These are phyloP conservation scores for Cyclargus thomasi DNA, from an alignment of 1,140 invertebrate genomes.

Conservation along the genomic window DNA sequence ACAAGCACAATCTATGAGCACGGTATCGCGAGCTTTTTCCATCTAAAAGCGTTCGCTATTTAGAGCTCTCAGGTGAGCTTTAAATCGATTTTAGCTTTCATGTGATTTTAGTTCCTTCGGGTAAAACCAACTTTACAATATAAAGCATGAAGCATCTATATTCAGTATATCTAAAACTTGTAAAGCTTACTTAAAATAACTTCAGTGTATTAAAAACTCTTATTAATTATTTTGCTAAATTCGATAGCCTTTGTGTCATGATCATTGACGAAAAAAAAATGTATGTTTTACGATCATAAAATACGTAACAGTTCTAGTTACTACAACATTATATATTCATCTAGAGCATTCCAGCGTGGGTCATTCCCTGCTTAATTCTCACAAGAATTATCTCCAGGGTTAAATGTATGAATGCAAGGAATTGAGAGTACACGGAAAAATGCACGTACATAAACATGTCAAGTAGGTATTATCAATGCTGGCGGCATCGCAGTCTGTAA, in stretches of 20 bases:
- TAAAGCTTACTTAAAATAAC: too few species aligned
- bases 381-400: background rate
- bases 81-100: background rate
- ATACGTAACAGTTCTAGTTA: background rate
- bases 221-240: too few species aligned
- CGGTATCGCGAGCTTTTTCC: background rate
- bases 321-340: background rate
- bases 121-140: background rate
- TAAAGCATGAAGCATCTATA: background rate
- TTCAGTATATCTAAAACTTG: background rate
- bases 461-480: slow-evolving; percentile 41
- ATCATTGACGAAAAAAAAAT: too few species aligned
- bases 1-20: background rate
- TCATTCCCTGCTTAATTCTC: background rate
- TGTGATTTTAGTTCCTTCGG: background rate
- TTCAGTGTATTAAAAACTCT: too few species aligned
- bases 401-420: background rate
- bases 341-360: background rate
- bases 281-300: too few species aligned
- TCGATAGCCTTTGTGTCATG: too few species aligned
- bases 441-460: slow-evolving; percentile 18
- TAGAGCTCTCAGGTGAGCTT: background rate
- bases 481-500: slow-evolving; percentile 51
- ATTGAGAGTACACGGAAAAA: slow-evolving; percentile 19
- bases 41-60: background rate